Conservation (phyloP, 2,113 vertebrate genomes). For the Rafetus swinhoei region DNA sequence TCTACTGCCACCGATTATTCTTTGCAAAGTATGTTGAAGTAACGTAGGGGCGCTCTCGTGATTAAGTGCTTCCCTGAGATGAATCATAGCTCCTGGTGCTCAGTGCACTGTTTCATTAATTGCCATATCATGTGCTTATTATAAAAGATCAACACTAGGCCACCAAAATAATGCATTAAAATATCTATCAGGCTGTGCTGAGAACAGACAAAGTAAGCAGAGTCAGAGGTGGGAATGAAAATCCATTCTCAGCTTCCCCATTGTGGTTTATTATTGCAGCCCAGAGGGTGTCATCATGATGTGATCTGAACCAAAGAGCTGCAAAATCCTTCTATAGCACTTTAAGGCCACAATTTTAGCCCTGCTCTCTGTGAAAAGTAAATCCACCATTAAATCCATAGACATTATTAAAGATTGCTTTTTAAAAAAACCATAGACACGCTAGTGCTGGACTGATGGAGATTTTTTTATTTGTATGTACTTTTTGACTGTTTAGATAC, state of each 20-base stretch:
- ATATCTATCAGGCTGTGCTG: not conserved
- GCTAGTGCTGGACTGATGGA: not conserved
- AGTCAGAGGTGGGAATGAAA: constrained; percentile 15
- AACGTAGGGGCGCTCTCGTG: not conserved
- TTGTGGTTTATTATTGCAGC: not conserved
- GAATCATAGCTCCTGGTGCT: not conserved
- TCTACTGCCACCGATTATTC: not conserved
- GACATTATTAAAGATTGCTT: not conserved
- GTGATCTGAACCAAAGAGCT: not conserved
- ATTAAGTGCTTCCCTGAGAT: constrained; percentile 23
- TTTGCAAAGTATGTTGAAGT: not conserved
- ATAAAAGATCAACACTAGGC: constrained; percentile 6
- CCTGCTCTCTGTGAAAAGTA: not conserved
- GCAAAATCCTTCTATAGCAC: constrained; percentile 10
- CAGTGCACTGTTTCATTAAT: not conserved
- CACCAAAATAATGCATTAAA: not conserved
- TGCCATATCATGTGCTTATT: not conserved
- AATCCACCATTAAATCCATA: not conserved
- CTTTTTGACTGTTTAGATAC: not conserved
- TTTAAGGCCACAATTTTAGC: not conserved
- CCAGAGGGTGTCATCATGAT: not conserved
- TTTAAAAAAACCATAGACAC: not conserved
- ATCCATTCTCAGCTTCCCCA: constrained; percentile 2
- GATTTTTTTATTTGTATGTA: not conserved
- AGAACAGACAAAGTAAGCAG: not conserved